Evolutionary conservation across 2,113 vertebrate genomes (phyloP), one percentile per base, ranked within the genome.

Genomic region (Eleginops maclovinus): DNA sequence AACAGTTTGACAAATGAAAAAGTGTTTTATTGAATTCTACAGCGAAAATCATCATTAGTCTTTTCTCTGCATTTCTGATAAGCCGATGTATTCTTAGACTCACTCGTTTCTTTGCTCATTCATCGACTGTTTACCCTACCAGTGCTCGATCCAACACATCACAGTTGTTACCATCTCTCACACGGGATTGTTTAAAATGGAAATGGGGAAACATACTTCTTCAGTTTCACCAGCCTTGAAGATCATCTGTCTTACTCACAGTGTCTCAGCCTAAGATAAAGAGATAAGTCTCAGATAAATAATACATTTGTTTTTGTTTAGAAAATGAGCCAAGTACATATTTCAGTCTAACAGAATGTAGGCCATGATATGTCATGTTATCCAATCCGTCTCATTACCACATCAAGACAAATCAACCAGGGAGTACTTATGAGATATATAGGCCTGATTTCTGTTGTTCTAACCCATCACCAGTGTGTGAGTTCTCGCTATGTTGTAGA

Each of bases 391-490:
- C 1, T 14, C 19, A 62, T 63, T 64, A 58, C 13, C n/a, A 61
- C 67, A 80, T 55, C 15, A 62, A 77, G 58, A 70, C 46, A 75
- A 85, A 76, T 86, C 63, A 31, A 59, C 65, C 53, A 60, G 28
- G 31, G 62, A 58, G 36, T 15, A 44, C 62, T 69, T 17, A 8
- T 68, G 19, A 62, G 73, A 65, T 81, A 54, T 58, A 22, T 69
- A 60, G 47, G 47, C 46, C 65, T 68, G 40, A 65, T 68, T 80
- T 65, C 26, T 77, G 68, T 73, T 80, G 36, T 73, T 24, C 55
- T n/a, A 63, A 68, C 24, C 12, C 26, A 19, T 84, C 68, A 65
- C 71, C 40, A 77, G 26, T 49, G 44, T 56, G 17, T 63, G 13
- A 77, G 14, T 26, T 71, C n/a, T 60, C 24, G 19, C 21, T 60